A percentile compares a stretch with the other conserved stretches of the same genome.
Conservation (phyloP, 2,888 invertebrate genomes). For the Chrysotoxum bicinctum region DNA sequence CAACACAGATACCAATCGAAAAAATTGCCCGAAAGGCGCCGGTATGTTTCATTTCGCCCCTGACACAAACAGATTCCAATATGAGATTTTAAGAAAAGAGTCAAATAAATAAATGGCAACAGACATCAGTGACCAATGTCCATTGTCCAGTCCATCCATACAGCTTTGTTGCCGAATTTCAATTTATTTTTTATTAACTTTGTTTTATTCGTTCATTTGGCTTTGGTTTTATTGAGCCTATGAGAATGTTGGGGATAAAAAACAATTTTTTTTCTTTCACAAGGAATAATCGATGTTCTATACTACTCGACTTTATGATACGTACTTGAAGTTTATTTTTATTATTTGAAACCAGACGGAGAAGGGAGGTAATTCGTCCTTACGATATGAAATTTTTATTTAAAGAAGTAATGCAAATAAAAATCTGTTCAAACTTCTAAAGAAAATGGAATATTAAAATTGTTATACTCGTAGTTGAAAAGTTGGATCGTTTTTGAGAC, state of each 20-base stretch:
- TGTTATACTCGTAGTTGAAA: too few relatives aligned
- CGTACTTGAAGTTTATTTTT: conserved; percentile 36
- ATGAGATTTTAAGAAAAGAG: conserved; percentile 28
- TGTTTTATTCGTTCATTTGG: conserved; percentile 59
- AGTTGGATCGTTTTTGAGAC: too few relatives aligned
- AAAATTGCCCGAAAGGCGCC: too few relatives aligned
- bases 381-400: background rate
- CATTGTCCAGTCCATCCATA: background rate
- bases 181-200: conserved; percentile 46
- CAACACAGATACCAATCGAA: too few relatives aligned
- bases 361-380: background rate
- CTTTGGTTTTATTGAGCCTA: conserved; percentile 24
- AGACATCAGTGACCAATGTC: conserved; percentile 55
- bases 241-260: background rate
- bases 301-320: conserved; percentile 36
- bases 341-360: conserved; percentile 1
- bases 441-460: background rate
- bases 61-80: background rate
- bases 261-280: background rate
- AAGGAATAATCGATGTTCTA: conserved; percentile 2
- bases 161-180: background rate
- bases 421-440: background rate
- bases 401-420: background rate
- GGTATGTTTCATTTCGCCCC: too few relatives aligned
- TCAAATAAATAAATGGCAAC: conserved; percentile 55